A percentile compares a stretch with the other conserved stretches of the same genome.
Evolutionary conservation across 2,797 vertebrate species (phyloP).

Genomic region (Salmo trutta): DNA sequence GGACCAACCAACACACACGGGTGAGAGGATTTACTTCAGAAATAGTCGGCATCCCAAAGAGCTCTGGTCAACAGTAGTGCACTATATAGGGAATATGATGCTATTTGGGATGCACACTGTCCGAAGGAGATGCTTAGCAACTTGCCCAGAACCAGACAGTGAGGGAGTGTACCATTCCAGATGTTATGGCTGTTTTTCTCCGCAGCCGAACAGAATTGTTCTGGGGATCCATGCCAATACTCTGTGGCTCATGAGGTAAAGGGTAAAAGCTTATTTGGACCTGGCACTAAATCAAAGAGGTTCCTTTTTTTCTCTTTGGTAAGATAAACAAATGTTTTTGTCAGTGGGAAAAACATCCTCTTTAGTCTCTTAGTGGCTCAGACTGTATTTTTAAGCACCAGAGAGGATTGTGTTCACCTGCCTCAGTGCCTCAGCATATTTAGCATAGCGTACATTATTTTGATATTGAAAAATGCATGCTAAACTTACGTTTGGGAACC

Average conservation of each 20-base stretch:
- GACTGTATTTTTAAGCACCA: constrained; percentile 11
- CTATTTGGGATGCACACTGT: no score
- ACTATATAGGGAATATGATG: no score
- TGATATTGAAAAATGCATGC: constrained; percentile 46
- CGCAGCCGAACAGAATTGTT: constrained; percentile 13
- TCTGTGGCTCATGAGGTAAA: background rate
- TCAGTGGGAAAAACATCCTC: constrained; percentile 12
- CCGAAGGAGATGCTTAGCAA: background rate
- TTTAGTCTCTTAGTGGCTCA: constrained; percentile 10
- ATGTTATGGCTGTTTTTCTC: constrained; percentile 9
- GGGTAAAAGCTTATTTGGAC: constrained; percentile 9
- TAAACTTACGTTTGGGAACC: constrained; percentile 38
- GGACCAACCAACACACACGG: no score
- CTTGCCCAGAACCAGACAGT: background rate
- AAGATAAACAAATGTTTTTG: constrained; percentile 16
- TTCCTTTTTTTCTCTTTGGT: constrained; percentile 5
- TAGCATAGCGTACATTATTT: constrained; percentile 22
- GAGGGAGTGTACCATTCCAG: background rate
- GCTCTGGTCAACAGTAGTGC: background rate
- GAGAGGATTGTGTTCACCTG: constrained; percentile 16
- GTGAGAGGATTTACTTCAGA: no score
- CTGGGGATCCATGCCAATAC: background rate
- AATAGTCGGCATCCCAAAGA: background rate
- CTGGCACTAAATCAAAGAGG: constrained; percentile 19
- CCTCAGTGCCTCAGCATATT: constrained; percentile 18